Evolutionary conservation across 2,113 vertebrate species (phyloP).

Genomic region (Heloderma charlesbogerti): DNA sequence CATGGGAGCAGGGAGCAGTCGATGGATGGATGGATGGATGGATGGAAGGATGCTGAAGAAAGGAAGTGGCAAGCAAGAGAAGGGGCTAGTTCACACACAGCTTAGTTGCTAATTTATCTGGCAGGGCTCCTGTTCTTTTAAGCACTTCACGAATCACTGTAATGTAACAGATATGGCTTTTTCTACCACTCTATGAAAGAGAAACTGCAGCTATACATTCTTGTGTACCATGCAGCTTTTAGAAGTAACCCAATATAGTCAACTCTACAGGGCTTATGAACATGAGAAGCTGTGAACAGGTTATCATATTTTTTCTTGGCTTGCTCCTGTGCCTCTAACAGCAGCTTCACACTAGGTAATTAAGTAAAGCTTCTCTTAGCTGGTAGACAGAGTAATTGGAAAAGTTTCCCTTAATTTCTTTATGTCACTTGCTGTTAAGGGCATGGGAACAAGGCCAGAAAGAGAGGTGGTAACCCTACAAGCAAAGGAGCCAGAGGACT

Average conservation of each 20-base stretch:
- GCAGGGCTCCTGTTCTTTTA: neutral
- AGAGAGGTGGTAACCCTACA: neutral
- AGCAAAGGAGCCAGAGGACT: neutral
- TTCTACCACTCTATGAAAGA: neutral
- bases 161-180: neutral
- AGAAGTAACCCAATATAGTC: neutral
- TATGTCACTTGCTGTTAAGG: neutral
- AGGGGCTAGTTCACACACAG: neutral
- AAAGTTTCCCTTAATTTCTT: neutral
- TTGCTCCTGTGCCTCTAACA: neutral
- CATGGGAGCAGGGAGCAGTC: neutral
- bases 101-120: neutral
- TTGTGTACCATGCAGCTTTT: neutral
- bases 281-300: neutral
- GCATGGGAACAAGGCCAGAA: neutral
- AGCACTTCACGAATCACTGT: neutral
- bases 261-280: neutral
- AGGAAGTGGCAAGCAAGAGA: neutral
- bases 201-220: neutral
- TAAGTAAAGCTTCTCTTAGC: neutral
- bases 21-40: neutral
- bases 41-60: neutral
- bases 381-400: neutral
- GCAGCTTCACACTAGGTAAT: neutral
- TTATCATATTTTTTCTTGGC: too few relatives aligned